Percentiles rank a stretch among this genome's conserved stretches.
Evolutionary conservation across 2,113 vertebrate species (phyloP).

Genomic region (Lipotes vexillifer): DNA sequence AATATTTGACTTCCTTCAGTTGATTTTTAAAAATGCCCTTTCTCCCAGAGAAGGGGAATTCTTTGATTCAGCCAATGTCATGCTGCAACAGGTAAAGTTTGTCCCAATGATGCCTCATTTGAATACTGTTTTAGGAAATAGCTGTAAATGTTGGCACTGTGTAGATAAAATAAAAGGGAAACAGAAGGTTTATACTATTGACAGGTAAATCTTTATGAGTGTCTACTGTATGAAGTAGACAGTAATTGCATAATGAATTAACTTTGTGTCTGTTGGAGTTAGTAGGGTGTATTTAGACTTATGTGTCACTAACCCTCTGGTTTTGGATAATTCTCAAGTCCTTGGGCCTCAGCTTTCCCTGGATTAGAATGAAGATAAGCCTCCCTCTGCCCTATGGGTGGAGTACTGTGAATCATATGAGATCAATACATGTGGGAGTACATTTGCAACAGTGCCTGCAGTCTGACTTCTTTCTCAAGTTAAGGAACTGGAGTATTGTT

Average conservation of each 20-base stretch:
- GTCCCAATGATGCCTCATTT: background rate
- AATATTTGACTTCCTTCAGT: conserved; percentile 13
- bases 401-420: background rate
- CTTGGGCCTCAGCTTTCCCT: background rate
- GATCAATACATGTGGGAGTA: background rate
- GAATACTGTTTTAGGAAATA: background rate
- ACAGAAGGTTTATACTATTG: background rate
- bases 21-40: background rate
- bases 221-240: background rate
- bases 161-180: background rate
- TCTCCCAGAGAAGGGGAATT: background rate
- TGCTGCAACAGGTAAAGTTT: background rate
- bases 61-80: background rate
- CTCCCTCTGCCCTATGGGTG: background rate
- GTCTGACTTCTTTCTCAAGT: background rate
- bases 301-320: background rate
- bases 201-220: background rate
- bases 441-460: background rate
- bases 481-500: background rate
- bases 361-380: background rate
- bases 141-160: background rate
- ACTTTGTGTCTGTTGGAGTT: background rate
- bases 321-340: background rate
- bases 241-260: background rate
- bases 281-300: background rate